Evolutionary conservation across 1,140 invertebrate genomes (phyloP).

Genomic region (Achatina immaculata): DNA sequence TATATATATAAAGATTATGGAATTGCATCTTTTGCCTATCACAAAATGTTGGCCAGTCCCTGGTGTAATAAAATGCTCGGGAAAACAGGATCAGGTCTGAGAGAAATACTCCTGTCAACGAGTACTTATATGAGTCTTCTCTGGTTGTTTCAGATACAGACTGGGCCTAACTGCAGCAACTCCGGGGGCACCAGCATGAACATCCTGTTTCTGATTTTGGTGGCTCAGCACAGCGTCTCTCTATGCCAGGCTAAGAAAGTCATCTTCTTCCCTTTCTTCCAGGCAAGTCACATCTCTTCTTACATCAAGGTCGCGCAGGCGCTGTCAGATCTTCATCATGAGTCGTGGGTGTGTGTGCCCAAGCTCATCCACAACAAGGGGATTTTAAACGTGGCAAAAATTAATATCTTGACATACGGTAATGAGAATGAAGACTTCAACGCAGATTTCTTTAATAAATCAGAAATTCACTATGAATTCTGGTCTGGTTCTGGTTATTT

Average conservation of each 20-base stretch:
- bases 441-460: background rate
- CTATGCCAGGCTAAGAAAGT: conserved; percentile 28
- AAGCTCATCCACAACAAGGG: background rate
- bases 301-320: conserved; percentile 17
- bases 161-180: too few relatives aligned
- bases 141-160: too few relatives aligned
- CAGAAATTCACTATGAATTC: background rate
- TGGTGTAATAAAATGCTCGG: too few relatives aligned
- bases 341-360: conserved; percentile 15
- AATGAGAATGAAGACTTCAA: background rate
- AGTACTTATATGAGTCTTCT: too few relatives aligned
- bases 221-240: too few relatives aligned
- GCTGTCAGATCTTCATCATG: conserved; percentile 19
- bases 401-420: background rate
- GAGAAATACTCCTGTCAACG: too few relatives aligned
- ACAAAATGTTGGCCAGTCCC: too few relatives aligned
- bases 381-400: background rate
- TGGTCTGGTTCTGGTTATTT: background rate
- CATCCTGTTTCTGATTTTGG: background rate
- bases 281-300: conserved; percentile 17
- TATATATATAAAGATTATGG: too few relatives aligned
- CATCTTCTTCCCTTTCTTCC: conserved; percentile 18
- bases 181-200: too few relatives aligned
- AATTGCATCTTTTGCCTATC: too few relatives aligned
- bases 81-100: too few relatives aligned